These are phyloP conservation scores for Solea solea DNA, from an alignment of 2,113 vertebrate species.

Conservation along the genomic window DNA sequence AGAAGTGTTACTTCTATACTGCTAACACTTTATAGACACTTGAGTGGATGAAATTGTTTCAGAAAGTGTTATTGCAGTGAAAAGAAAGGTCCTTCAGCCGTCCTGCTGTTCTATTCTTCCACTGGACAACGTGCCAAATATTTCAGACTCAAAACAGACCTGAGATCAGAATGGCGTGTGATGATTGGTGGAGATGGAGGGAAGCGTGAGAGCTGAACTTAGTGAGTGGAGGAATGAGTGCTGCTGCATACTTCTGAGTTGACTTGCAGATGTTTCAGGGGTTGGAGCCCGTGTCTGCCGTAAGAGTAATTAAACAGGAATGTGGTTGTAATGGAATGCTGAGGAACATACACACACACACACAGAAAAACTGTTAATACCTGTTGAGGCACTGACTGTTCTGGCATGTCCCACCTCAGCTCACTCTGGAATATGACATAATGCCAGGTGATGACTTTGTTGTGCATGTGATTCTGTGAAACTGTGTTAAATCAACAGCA, in stretches of 20 bases:
- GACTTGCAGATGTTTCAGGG: conserved; percentile 46
- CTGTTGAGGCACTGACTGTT: conserved; percentile 3
- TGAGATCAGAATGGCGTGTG: background rate
- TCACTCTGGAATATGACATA: background rate
- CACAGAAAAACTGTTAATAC: conserved; percentile 12
- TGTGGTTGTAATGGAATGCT: conserved; percentile 32
- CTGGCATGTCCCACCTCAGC: background rate
- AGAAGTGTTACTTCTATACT: background rate
- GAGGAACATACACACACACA: conserved; percentile 23
- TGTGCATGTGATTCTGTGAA: too few species aligned
- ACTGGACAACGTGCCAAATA: background rate
- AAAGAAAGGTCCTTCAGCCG: background rate
- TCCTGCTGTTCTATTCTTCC: background rate
- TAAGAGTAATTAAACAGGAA: conserved; percentile 50
- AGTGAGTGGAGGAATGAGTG: conserved; percentile 18
- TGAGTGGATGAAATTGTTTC: too few species aligned
- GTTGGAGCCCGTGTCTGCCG: background rate
- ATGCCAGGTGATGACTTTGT: background rate
- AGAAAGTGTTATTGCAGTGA: too few species aligned
- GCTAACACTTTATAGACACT: background rate
- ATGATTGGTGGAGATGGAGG: background rate
- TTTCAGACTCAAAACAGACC: background rate
- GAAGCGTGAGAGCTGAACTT: conserved; percentile 16
- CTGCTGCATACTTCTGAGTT: conserved; percentile 28
- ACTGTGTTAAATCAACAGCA: too few species aligned